Evolutionary conservation across 1,140 invertebrate genomes (phyloP).

Genomic region (Gyrodactylus bullatarudis): DNA sequence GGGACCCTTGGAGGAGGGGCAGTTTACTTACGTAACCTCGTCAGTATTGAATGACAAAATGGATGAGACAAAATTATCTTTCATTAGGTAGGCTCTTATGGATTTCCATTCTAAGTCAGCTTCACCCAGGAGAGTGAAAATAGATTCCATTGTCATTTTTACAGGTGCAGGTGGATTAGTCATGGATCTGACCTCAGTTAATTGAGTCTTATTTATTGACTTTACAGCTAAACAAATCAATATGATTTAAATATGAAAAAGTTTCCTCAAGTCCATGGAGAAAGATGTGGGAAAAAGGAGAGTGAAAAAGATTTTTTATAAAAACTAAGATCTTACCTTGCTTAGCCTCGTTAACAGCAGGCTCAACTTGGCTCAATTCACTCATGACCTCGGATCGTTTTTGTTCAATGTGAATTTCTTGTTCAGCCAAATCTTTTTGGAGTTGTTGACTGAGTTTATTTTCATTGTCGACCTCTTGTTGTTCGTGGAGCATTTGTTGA

Average conservation of each 20-base stretch:
- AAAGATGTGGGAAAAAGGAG: too few relatives aligned
- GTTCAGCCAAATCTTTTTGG: slow-evolving; percentile 39
- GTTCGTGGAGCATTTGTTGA: slow-evolving; percentile 70
- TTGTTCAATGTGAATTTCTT: slow-evolving; percentile 53
- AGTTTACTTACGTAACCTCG: not conserved
- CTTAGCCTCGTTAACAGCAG: slow-evolving; percentile 86
- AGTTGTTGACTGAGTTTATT: slow-evolving; percentile 91
- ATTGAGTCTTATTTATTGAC: slow-evolving; percentile 91
- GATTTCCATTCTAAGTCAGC: slow-evolving; percentile 90
- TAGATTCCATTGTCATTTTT: slow-evolving; percentile 85
- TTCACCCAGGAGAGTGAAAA: slow-evolving; percentile 84
- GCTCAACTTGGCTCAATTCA: slow-evolving; percentile 68
- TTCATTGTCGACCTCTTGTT: slow-evolving; percentile 94
- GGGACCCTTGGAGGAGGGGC: not conserved
- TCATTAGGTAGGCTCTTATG: slow-evolving; percentile 77
- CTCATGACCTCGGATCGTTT: slow-evolving; percentile 67
- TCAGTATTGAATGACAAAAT: slow-evolving; percentile 56
- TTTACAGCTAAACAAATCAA: slow-evolving; percentile 51
- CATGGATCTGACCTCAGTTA: slow-evolving; percentile 89
- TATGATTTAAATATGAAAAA: too few relatives aligned
- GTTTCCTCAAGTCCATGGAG: too few relatives aligned
- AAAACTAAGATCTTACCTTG: slow-evolving; percentile 33
- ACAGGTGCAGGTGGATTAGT: slow-evolving; percentile 80
- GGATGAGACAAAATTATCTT: slow-evolving; percentile 95
- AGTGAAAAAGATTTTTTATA: not conserved